Evolutionary conservation across 2,888 invertebrate species (phyloP).

Genomic region (Drosophila leonis): DNA sequence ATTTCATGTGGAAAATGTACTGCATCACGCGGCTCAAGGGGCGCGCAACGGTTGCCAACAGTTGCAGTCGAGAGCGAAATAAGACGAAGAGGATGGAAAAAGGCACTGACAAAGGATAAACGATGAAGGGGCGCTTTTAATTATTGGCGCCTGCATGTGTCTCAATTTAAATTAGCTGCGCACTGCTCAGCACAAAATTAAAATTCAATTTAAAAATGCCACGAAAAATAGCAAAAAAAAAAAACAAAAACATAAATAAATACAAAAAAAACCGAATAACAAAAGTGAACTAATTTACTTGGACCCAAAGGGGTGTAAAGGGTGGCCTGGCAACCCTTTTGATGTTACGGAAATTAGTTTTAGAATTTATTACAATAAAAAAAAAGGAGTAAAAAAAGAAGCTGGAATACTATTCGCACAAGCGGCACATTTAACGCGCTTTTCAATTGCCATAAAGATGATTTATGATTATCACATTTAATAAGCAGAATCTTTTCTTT

Average conservation of each 20-base stretch:
- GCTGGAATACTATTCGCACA: constrained; percentile 13
- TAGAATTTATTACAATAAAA: constrained; percentile 78
- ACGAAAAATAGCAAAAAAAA: constrained; percentile 58
- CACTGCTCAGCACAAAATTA: constrained; percentile 64
- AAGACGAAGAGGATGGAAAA: constrained; percentile 3
- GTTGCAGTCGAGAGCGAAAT: constrained; percentile 50
- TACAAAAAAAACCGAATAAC: constrained; percentile 56
- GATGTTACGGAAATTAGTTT: constrained; percentile 81
- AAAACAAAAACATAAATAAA: constrained; percentile 9
- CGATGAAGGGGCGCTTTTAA: constrained; percentile 65
- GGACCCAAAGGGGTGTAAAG: constrained; percentile 50
- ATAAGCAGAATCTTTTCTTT: constrained; percentile 70
- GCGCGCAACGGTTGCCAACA: constrained; percentile 65
- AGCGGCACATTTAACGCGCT: constrained; percentile 65
- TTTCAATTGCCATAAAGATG: constrained; percentile 82
- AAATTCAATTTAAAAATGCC: constrained; percentile 81
- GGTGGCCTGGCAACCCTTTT: constrained; percentile 27
- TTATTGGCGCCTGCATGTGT: constrained; percentile 80
- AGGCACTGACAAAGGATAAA: constrained; percentile 11
- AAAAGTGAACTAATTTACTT: constrained; percentile 76
- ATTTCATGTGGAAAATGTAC: constrained; percentile 83
- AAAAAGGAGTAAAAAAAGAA: constrained; percentile 7
- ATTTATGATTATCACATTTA: constrained; percentile 81
- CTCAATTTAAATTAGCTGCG: constrained; percentile 79
- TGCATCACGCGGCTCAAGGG: constrained; percentile 74